phyloP scores from a whole-genome alignment of 1,140 invertebrate species.

The Tetramorium parvispinum region DNA sequence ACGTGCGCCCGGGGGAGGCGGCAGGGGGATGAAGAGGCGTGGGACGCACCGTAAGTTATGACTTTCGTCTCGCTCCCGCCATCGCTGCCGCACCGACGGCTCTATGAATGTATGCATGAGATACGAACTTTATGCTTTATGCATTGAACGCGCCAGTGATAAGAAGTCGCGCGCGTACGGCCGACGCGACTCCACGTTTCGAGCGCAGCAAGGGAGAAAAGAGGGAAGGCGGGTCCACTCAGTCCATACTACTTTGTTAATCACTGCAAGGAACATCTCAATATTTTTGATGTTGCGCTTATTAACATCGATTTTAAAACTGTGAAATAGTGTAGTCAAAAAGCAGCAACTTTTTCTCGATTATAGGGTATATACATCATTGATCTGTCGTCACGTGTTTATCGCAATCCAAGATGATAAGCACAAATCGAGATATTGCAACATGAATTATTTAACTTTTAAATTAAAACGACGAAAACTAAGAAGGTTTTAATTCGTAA shows the following conservation, averaged over 20 bases:
- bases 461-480: neutral
- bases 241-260: slow-evolving; percentile 1
- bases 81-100: slow-evolving; percentile 36
- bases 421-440: neutral
- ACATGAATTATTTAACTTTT: neutral
- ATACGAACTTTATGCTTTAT: slow-evolving; percentile 85
- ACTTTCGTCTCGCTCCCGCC: slow-evolving; percentile 67
- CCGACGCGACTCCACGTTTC: slow-evolving; percentile 32
- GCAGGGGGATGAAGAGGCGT: neutral
- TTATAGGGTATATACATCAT: neutral
- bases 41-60: slow-evolving; percentile 80
- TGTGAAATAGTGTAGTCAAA: neutral
- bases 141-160: slow-evolving; percentile 83
- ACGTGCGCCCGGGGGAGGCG: neutral
- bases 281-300: neutral
- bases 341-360: neutral
- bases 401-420: neutral
- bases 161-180: slow-evolving; percentile 70
- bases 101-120: slow-evolving; percentile 85
- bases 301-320: no score
- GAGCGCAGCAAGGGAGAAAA: neutral
- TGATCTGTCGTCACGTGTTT: no score
- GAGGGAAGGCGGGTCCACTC: neutral
- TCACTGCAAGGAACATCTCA: neutral
- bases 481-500: slow-evolving; percentile 14